A percentile compares a stretch with the other conserved stretches of the same genome.
Conservation (phyloP, 2,888 invertebrate genomes). For the Metacarcinus magister region DNA sequence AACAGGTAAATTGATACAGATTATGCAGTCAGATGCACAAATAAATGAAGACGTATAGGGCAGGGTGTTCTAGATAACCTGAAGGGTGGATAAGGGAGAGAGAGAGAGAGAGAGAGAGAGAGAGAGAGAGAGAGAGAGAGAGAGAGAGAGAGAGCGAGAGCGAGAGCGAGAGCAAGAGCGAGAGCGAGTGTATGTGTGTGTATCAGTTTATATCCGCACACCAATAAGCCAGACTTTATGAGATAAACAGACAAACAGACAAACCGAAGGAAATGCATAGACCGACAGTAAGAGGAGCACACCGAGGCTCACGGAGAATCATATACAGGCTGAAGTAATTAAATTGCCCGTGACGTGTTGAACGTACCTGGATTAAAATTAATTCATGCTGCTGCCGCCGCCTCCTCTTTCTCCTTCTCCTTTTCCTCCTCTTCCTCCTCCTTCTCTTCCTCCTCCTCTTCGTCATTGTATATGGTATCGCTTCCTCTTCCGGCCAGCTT, state of each 20-base stretch:
- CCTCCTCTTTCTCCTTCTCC: neutral
- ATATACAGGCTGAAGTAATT: neutral
- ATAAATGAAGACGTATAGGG: too few relatives aligned
- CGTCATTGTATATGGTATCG: neutral
- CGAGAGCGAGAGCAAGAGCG: too few relatives aligned
- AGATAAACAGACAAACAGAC: too few relatives aligned
- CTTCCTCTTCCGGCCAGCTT: too few relatives aligned
- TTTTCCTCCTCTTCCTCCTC: neutral
- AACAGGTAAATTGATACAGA: neutral
- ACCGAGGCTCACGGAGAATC: neutral
- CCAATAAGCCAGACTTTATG: too few relatives aligned
- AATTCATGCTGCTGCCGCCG: neutral
- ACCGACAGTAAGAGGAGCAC: too few relatives aligned
- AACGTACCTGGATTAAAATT: slow-evolving; percentile 15
- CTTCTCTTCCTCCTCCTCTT: neutral
- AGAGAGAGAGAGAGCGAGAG: too few relatives aligned
- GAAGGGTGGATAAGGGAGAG: neutral
- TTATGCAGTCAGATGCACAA: neutral
- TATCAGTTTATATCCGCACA: too few relatives aligned
- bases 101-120: neutral
- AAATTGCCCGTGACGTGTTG: neutral
- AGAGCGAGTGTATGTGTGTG: too few relatives aligned
- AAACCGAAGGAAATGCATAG: too few relatives aligned
- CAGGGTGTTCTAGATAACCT: too few relatives aligned
- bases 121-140: neutral